Conservation (phyloP, 2,113 vertebrate genomes). For the Calidris pygmaea region DNA sequence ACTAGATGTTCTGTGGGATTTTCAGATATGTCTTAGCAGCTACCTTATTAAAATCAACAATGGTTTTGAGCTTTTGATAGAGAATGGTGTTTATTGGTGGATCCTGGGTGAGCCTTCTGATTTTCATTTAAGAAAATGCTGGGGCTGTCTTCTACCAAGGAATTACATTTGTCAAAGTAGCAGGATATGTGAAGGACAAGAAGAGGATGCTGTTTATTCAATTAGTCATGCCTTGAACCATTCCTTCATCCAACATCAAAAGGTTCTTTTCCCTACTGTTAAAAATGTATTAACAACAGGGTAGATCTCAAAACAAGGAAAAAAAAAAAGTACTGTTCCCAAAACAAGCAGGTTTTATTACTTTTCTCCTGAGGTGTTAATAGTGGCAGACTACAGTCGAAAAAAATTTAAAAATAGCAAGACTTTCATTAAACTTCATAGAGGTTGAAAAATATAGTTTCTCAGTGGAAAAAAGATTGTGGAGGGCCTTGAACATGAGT, state of each 20-base stretch:
- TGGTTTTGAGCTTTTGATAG: background rate
- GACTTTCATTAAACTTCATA: background rate
- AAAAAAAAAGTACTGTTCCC: background rate
- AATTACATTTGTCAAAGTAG: background rate
- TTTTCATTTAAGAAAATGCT: background rate
- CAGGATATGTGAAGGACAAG: background rate
- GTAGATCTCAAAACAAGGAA: background rate
- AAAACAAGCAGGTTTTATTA: background rate
- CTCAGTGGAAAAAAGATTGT: background rate
- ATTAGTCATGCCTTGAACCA: background rate
- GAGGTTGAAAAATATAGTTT: background rate
- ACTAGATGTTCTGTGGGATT: background rate
- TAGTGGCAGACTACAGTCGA: background rate
- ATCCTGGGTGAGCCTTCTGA: background rate
- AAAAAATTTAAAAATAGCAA: background rate
- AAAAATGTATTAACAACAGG: background rate
- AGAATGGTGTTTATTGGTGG: background rate
- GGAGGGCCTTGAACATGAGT: background rate
- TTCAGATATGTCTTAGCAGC: background rate
- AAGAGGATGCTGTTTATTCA: background rate
- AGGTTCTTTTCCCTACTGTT: background rate
- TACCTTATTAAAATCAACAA: background rate
- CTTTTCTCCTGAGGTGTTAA: background rate
- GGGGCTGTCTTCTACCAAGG: background rate
- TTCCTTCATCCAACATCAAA: background rate